Percentiles rank a stretch among this genome's conserved stretches.
These are phyloP conservation scores for Drosophila buzzatii DNA, from an alignment of 2,888 invertebrate genomes.

Conservation along the genomic window DNA sequence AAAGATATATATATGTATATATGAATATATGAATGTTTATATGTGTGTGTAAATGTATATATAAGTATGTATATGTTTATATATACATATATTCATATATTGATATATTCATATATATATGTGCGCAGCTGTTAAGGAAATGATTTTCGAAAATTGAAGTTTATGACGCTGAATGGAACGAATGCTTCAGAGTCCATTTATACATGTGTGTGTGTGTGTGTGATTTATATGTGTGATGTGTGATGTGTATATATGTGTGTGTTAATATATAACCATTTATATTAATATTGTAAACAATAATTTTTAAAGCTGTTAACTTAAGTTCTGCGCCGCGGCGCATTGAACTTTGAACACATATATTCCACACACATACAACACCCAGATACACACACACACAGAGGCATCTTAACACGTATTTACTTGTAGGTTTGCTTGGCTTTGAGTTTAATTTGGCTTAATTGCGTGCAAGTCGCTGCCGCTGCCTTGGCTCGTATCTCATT, in stretches of 20 bases:
- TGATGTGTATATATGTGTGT: conserved; percentile 26
- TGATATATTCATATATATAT: conserved; percentile 52
- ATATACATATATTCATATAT: conserved; percentile 11
- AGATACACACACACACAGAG: conserved; percentile 1
- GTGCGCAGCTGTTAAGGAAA: conserved; percentile 84
- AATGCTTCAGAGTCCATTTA: conserved; percentile 28
- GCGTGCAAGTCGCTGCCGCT: conserved; percentile 65
- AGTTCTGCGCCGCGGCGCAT: conserved; percentile 62
- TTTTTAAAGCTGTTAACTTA: conserved; percentile 69
- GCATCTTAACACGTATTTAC: conserved; percentile 66
- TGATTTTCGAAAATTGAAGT: conserved; percentile 84
- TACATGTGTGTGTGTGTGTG: neutral
- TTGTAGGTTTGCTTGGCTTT: conserved; percentile 59
- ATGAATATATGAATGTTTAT: conserved; percentile 17
- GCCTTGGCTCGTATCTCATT: conserved; percentile 49
- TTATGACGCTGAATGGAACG: conserved; percentile 83
- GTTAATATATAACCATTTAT: conserved; percentile 71
- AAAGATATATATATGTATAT: conserved; percentile 17
- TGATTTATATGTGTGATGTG: conserved; percentile 31
- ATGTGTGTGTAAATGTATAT: conserved; percentile 1
- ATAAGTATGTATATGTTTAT: conserved; percentile 17
- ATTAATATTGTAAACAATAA: conserved; percentile 76
- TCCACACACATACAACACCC: conserved; percentile 10
- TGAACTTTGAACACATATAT: conserved; percentile 61
- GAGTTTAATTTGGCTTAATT: conserved; percentile 73